phyloP scores from a whole-genome alignment of 2,113 vertebrate species.

The Ameiurus melas region DNA sequence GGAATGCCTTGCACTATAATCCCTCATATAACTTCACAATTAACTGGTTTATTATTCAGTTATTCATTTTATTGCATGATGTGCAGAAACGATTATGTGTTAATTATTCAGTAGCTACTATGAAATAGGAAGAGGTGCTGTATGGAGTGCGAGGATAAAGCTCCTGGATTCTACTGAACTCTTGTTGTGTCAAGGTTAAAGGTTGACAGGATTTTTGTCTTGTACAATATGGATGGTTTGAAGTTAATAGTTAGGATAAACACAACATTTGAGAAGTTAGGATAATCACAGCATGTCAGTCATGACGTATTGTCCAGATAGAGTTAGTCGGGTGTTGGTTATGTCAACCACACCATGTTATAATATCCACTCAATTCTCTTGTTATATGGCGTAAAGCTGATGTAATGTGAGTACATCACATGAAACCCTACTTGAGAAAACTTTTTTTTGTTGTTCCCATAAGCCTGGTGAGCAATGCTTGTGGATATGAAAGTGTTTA shows the following conservation, averaged over 20 bases:
- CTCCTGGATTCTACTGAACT: not conserved
- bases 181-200: not conserved
- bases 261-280: not conserved
- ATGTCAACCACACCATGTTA: not conserved
- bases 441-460: not conserved
- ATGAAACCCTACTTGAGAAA: constrained; percentile 29
- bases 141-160: not conserved
- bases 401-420: constrained; percentile 1
- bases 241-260: not conserved
- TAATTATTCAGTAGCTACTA: not conserved
- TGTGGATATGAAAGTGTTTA: constrained; percentile 35
- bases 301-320: not conserved
- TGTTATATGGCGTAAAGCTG: constrained; percentile 11
- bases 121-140: not conserved
- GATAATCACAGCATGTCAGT: not conserved
- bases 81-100: not conserved
- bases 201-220: not conserved
- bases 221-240: not conserved
- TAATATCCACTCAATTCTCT: not conserved
- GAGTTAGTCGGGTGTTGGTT: not conserved
- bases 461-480: constrained; percentile 12
- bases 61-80: not conserved
- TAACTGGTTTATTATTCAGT: not conserved
- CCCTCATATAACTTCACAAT: not conserved
- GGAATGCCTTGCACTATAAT: not conserved